Base-by-base conservation (phyloP, 2,113 vertebrate genomes). In the Malurus elegans region DNA sequence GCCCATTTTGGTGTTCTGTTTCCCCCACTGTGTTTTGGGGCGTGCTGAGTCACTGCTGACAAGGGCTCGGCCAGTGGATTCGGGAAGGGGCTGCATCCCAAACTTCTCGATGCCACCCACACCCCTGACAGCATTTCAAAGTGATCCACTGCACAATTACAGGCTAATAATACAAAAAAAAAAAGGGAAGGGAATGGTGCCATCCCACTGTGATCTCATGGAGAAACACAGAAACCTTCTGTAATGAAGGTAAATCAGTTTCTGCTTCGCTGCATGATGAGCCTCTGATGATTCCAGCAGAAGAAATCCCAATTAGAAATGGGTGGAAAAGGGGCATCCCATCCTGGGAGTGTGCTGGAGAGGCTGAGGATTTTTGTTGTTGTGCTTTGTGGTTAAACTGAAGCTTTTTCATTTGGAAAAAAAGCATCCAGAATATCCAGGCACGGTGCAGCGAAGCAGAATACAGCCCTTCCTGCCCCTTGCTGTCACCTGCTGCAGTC, bases 31-130 rank as follows among this genome's bases (percentile, higher is more conserved):
- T 45, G 76, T 76, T 86, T 53, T 8, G 21, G 87, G 72, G 76
- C 57, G n/a, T 61, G 32, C 36, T 93, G 91, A 95, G 86, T 96
- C 94, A 93, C 87, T 66, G 80, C 18, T 87, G 66, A 65, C 82
- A 87, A 72, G 80, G 61, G n/a, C 56, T 89, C 64, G 69, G 92
- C 95, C 92, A 83, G 67, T 10, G 0, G 0, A 16, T 85, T 36
- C 0, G 9, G 84, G 64, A 93, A 91, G 76, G 61, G 76, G 25
- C 60, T 76, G 80, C 87, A 87, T 72, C 89, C 45, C 91, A 78
- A 85, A 93, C 45, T 89, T 48, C 85, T 81, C 80, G 54, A 21
- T 45, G 23, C 86, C 94, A 85, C 94, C 96, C 79, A 93, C 84
- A 1, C 48, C 56, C 57, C 82, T 62, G 32, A 44, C 86, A 87